Evolutionary conservation across 2,888 invertebrate genomes (phyloP), one percentile per base, ranked within the genome.

Genomic region (Gastracanthus pulcherrimus): DNA sequence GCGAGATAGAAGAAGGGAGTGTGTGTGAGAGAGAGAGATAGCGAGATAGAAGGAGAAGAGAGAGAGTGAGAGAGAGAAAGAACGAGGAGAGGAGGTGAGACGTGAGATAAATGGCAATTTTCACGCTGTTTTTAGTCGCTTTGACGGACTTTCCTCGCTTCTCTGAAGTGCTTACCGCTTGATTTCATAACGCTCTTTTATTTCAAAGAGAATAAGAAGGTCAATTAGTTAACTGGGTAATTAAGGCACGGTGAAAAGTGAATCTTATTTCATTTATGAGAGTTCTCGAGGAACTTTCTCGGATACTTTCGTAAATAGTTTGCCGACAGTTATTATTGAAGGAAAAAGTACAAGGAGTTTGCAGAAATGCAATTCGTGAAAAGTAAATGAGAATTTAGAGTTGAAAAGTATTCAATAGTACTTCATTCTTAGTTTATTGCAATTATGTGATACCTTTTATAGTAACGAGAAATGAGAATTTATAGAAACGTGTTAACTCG

Each of bases 41-140:
- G n/a, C n/a, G n/a, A n/a, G n/a, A n/a, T n/a, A n/a, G n/a, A n/a
- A n/a, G n/a, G n/a, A n/a, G n/a, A n/a, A n/a, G n/a, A n/a, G n/a
- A n/a, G n/a, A n/a, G n/a, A n/a, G n/a, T n/a, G n/a, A n/a, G n/a
- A n/a, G n/a, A n/a, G n/a, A n/a, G n/a, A n/a, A n/a, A n/a, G 23
- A 66, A 34, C 36, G 41, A 58, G 36, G 23, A 13, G n/a, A 48
- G 11, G 26, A 62, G 45, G 38, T 16, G 48, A 45, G 41, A 38
- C 58, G 58, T 38, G 66, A 67, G 80, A 67, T 76, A 75, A 80
- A 80, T 64, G 75, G 75, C 70, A 70, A 64, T 76, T 69, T 75
- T 80, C 64, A 31, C 62, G 69, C 62, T 75, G 80, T 80, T 80
- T 80, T 80, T 80, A 64, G 38, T 60, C 71, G 29, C 71, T 36